phyloP scores from a whole-genome alignment of 2,113 vertebrate species.

The Mellivora capensis region DNA sequence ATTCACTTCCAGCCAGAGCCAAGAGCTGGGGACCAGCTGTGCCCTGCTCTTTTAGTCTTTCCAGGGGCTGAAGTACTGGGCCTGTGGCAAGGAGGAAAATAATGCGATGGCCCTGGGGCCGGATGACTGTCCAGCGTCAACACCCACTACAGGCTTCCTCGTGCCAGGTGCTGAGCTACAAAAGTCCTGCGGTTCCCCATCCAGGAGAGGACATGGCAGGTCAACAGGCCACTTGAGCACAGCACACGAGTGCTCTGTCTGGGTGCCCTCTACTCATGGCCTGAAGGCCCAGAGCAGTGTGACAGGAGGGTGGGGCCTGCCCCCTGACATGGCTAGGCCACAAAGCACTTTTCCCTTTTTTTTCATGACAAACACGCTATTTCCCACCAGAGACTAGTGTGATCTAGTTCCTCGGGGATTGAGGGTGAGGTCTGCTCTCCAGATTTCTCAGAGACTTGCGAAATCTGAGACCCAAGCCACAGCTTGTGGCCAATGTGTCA shows the following conservation, averaged over 20 bases:
- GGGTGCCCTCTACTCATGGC: neutral
- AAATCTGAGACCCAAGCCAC: slow-evolving; percentile 61
- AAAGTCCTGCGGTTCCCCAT: neutral
- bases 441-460: slow-evolving; percentile 51
- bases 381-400: slow-evolving; percentile 34
- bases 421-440: neutral
- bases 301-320: neutral
- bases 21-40: neutral
- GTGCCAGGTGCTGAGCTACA: neutral
- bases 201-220: neutral
- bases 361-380: neutral
- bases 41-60: neutral
- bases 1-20: neutral
- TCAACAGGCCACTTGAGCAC: neutral
- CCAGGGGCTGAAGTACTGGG: slow-evolving; percentile 52
- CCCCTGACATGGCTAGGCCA: neutral
- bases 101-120: neutral
- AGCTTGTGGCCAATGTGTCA: slow-evolving; percentile 52
- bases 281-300: neutral
- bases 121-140: fast-evolving
- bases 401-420: neutral
- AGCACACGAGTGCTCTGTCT: neutral
- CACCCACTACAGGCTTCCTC: neutral
- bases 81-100: neutral
- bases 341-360: neutral